phyloP scores from a whole-genome alignment of 2,797 vertebrate genomes.

The Prunella strophiata region DNA sequence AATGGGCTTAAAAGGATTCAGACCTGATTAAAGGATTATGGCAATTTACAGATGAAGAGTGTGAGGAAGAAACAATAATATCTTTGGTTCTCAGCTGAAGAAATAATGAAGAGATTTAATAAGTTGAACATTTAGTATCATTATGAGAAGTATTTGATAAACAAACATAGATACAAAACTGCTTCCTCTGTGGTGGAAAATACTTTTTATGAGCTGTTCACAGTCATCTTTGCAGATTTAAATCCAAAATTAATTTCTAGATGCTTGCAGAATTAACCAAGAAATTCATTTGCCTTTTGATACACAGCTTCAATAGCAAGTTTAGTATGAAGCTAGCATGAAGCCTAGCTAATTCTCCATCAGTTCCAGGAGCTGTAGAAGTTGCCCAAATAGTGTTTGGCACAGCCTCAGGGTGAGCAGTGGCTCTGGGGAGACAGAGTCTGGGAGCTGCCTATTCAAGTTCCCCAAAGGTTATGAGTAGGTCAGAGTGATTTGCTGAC shows the following conservation, averaged over 20 bases:
- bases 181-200: neutral
- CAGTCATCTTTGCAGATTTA: neutral
- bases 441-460: neutral
- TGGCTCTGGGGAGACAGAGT: neutral
- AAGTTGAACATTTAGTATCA: neutral
- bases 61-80: neutral
- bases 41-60: neutral
- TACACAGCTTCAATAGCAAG: neutral
- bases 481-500: neutral
- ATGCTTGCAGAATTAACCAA: constrained; percentile 7
- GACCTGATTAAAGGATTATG: neutral
- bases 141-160: constrained; percentile 1
- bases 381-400: neutral
- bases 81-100: neutral
- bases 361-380: neutral
- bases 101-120: constrained; percentile 19
- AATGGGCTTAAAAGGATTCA: neutral
- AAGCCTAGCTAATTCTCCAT: constrained; percentile 1
- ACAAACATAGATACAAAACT: neutral
- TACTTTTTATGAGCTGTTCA: neutral
- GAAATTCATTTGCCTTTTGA: neutral
- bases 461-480: neutral
- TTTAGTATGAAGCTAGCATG: neutral
- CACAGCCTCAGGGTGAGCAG: neutral
- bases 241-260: constrained; percentile 24